These are phyloP conservation scores for Liparis tanakae DNA, from an alignment of 2,797 vertebrate genomes.

Conservation along the genomic window DNA sequence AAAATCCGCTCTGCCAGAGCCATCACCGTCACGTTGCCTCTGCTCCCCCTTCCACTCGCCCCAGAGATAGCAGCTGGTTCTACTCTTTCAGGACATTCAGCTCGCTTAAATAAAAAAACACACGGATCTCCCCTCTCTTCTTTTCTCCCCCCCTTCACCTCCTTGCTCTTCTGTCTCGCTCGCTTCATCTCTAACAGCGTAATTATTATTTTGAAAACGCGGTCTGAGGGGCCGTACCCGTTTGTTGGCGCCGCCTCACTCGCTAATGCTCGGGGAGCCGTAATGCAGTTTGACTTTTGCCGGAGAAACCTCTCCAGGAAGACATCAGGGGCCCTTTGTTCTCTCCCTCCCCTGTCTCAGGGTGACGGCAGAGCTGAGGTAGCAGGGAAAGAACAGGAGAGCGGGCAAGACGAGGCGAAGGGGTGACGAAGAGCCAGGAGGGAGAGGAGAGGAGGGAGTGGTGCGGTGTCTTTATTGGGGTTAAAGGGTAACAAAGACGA, in stretches of 20 bases:
- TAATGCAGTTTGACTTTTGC: conserved; percentile 80
- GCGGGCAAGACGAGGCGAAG: conserved; percentile 13
- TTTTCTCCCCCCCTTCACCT: conserved; percentile 57
- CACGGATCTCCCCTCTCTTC: conserved; percentile 64
- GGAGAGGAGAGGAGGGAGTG: conserved; percentile 19
- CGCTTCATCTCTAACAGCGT: conserved; percentile 63
- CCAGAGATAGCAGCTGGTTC: conserved; percentile 77
- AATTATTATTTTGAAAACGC: conserved; percentile 82
- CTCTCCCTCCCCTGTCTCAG: conserved; percentile 36
- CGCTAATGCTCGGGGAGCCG: conserved; percentile 58
- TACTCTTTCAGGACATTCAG: conserved; percentile 73
- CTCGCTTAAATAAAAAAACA: conserved; percentile 73
- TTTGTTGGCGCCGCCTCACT: conserved; percentile 70
- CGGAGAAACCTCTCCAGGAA: conserved; percentile 75
- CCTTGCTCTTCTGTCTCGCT: conserved; percentile 56
- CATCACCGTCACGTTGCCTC: conserved; percentile 24
- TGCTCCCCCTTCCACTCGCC: conserved; percentile 41
- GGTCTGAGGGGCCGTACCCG: conserved; percentile 66
- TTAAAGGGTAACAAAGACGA: conserved; percentile 33
- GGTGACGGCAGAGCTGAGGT: conserved; percentile 41
- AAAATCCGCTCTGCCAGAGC: conserved; percentile 45
- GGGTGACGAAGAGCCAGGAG: conserved; percentile 18
- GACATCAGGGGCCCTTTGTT: conserved; percentile 73
- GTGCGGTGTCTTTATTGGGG: conserved; percentile 2
- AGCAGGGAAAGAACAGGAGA: conserved; percentile 21